Percentiles rank a stretch among this genome's conserved stretches.
Conservation (phyloP, 2,113 vertebrate species). For the Rhea pennata region DNA sequence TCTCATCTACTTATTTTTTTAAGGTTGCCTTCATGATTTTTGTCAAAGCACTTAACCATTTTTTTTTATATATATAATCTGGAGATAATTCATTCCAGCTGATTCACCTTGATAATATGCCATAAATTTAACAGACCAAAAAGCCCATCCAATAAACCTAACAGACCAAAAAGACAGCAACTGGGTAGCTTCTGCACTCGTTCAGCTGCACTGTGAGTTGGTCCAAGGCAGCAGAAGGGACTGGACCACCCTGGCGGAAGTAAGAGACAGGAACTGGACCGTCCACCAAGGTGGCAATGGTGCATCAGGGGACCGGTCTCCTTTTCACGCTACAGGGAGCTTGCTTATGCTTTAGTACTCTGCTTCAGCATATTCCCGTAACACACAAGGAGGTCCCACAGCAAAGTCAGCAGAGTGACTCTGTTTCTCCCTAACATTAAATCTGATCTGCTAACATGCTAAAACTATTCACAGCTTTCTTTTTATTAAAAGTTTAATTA, state of each 20-base stretch:
- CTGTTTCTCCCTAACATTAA: not conserved
- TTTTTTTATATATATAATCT: not conserved
- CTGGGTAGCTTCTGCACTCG: accelerated
- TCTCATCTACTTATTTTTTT: not conserved
- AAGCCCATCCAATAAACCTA: not conserved
- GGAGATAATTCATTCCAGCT: not conserved
- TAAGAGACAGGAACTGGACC: not conserved
- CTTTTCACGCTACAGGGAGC: not conserved
- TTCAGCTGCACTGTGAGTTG: accelerated
- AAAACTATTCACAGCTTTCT: not conserved
- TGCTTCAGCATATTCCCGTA: not conserved
- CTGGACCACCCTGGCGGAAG: not conserved
- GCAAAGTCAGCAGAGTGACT: not conserved
- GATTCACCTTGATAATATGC: not conserved
- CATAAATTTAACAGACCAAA: not conserved
- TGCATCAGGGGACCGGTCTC: not conserved
- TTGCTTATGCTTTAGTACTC: not conserved
- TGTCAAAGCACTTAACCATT: not conserved
- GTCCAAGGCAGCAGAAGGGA: not conserved
- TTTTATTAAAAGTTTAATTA: not conserved
- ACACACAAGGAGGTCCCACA: not conserved
- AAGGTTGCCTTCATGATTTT: not conserved
- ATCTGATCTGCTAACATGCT: not conserved
- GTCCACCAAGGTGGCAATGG: not conserved
- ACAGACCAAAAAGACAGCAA: not conserved